Conservation (phyloP, 1,140 invertebrate genomes). For the Charaxes varanes region DNA sequence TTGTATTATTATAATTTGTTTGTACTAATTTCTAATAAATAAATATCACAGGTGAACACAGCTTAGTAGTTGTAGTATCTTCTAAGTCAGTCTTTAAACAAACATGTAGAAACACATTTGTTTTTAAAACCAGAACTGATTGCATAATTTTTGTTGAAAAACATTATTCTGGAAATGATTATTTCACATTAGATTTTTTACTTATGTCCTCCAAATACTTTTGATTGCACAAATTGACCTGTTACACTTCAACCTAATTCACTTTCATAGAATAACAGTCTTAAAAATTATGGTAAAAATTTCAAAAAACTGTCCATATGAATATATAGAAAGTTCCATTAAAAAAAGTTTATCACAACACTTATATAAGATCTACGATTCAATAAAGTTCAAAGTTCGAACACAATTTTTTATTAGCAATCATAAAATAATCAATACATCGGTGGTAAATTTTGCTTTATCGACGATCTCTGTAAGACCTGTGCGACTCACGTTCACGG, state of each 20-base stretch:
- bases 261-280: too few species aligned
- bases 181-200: too few species aligned
- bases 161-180: too few species aligned
- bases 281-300: constrained; percentile 4
- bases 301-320: constrained; percentile 18
- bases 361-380: constrained; percentile 44
- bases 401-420: constrained; percentile 65
- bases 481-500: constrained; percentile 72
- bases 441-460: constrained; percentile 47
- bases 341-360: constrained; percentile 62
- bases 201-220: too few species aligned
- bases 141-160: too few species aligned
- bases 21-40: too few species aligned
- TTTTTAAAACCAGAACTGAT: too few species aligned
- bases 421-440: constrained; percentile 60
- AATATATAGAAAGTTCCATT: constrained; percentile 12
- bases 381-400: constrained; percentile 72
- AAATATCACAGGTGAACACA: too few species aligned
- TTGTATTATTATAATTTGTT: too few species aligned
- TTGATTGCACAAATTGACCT: constrained; percentile 13
- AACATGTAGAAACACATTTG: too few species aligned
- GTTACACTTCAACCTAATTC: constrained; percentile 21
- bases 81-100: too few species aligned
- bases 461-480: constrained; percentile 68
- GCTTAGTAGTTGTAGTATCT: too few species aligned